Evolutionary conservation across 2,113 vertebrate genomes (phyloP).

Genomic region (Pluvialis apricaria): DNA sequence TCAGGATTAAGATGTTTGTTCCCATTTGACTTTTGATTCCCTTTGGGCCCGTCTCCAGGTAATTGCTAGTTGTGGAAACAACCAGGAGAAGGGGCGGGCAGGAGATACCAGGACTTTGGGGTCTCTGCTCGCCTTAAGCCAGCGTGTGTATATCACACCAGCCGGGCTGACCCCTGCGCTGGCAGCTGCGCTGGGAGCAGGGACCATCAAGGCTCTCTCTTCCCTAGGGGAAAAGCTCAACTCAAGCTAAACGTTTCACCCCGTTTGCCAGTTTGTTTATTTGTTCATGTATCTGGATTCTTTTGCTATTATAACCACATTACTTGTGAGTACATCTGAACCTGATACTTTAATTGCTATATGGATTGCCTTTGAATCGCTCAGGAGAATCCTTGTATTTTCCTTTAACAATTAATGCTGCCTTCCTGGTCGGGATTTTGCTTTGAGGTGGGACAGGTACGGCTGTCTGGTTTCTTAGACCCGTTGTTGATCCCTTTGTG

Average conservation of each 20-base stretch:
- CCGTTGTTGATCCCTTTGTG: not conserved
- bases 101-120: not conserved
- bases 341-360: not conserved
- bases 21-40: not conserved
- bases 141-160: rapidly evolving
- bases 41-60: not conserved
- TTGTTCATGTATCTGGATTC: not conserved
- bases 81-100: not conserved
- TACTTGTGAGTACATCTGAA: not conserved
- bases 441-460: not conserved
- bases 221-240: not conserved
- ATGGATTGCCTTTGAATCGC: not conserved
- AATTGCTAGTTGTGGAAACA: not conserved
- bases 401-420: not conserved
- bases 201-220: not conserved
- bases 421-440: not conserved
- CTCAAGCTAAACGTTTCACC: not conserved
- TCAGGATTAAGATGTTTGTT: not conserved
- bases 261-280: rapidly evolving
- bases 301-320: not conserved
- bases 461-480: not conserved
- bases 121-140: not conserved
- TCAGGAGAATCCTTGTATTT: not conserved
- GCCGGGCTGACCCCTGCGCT: not conserved
- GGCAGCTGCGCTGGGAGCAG: rapidly evolving